Evolutionary conservation across 1,140 invertebrate species (phyloP), one percentile per base, ranked within the genome.

Genomic region (Augochlora pura): DNA sequence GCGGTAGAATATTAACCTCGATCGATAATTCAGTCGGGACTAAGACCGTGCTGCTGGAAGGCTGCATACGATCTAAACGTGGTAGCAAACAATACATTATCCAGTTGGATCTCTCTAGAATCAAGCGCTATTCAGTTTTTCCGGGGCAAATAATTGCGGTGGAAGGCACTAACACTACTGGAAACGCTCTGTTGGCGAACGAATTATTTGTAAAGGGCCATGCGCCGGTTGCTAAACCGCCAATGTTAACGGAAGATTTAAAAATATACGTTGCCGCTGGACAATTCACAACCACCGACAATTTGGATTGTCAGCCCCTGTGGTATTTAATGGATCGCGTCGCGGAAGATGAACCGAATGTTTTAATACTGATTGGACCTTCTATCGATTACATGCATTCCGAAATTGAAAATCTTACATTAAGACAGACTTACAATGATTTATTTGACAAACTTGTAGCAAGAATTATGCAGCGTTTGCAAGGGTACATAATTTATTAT

Each of bases 71-170:
- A 21, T 91, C 93, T 89, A 93, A 14, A 77, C 92, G 72, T 9
- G 10, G 14, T 1, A 66, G 87, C 46, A 89, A 81, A 7, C 86
- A 85, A 65, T 77, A 76, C 32, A 23, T 69, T 92, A 92, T 63
- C 86, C 92, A 86, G 89, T 82, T 97, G 14, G 95, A 96, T 88
- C 91, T 96, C 7, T 94, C 91, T 39, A 94, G 94, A 71, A 84
- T 97, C 12, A 93, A 94, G 49, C 94, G 96, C 60, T 97, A 95
- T 86, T 96, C 96, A 0, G 89, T 98, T 16, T 98, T 97, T 89
- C 96, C 97, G 6, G 97, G 97, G 1, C 97, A 98, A 94, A 94
- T 98, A 27, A 94, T 97, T 14, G 95, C 96, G 2, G 94, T 97
- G 49, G 94, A 95, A 62, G 97, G 97, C 1, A 92, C 94, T 1